Evolutionary conservation across 2,797 vertebrate species (phyloP).

Genomic region (Hemitrygon akajei): DNA sequence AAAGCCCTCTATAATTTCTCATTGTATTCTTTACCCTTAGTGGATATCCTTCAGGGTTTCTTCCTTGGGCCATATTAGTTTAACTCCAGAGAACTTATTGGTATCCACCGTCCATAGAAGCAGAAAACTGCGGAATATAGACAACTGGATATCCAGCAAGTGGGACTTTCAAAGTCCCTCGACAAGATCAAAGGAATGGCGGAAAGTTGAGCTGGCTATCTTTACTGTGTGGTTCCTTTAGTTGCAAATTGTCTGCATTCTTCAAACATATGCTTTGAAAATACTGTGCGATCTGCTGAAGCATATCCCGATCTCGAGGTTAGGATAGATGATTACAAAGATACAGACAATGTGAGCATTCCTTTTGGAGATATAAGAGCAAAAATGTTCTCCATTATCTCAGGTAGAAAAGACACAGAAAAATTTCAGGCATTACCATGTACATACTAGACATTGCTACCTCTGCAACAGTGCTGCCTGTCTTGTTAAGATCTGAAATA

Average conservation of each 20-base stretch:
- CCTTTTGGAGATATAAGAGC: neutral
- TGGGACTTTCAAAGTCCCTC: no score
- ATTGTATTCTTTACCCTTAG: neutral
- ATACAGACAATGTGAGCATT: neutral
- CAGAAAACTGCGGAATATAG: neutral
- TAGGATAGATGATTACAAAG: neutral
- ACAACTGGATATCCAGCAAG: neutral
- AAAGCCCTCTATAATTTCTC: neutral
- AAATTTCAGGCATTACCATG: neutral
- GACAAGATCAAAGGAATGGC: neutral
- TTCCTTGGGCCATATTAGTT: neutral
- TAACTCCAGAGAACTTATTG: neutral
- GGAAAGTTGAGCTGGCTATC: neutral
- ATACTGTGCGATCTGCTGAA: neutral
- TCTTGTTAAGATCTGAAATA: neutral
- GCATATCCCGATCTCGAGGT: neutral
- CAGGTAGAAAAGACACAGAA: neutral
- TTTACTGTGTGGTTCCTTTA: neutral
- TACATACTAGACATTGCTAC: neutral
- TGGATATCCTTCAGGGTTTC: neutral
- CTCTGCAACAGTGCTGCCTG: neutral
- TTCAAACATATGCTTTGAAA: neutral
- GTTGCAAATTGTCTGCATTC: neutral
- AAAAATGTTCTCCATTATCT: neutral
- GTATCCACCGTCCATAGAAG: neutral